These are phyloP conservation scores for Rhabdornis inornatus DNA, from an alignment of 2,113 vertebrate genomes.

Conservation along the genomic window DNA sequence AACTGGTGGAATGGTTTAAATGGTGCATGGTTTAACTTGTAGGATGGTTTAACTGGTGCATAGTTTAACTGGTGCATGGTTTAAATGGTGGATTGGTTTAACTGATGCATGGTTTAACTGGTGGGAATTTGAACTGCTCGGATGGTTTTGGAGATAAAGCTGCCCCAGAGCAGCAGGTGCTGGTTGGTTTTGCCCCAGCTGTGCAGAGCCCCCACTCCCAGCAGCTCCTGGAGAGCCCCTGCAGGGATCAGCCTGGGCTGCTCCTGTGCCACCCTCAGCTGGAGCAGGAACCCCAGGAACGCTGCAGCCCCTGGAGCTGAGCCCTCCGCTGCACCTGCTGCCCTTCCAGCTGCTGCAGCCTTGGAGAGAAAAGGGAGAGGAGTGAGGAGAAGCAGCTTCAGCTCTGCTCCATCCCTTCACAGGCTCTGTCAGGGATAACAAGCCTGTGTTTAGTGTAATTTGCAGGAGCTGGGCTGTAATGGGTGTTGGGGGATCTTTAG, in stretches of 20 bases:
- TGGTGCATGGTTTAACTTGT: not conserved
- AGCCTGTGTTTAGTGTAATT: not conserved
- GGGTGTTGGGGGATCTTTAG: constrained; percentile 35
- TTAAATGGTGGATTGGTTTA: not conserved
- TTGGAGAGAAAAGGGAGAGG: not conserved
- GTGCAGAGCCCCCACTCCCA: not conserved
- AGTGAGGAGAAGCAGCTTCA: not conserved
- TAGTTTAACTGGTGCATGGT: not conserved
- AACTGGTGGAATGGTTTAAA: not conserved
- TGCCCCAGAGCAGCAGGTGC: not conserved
- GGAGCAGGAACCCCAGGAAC: not conserved
- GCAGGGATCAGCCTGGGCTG: not conserved
- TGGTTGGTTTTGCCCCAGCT: rapidly evolving
- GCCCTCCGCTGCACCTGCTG: not conserved
- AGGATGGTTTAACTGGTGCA: not conserved
- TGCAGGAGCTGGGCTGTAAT: constrained; percentile 21
- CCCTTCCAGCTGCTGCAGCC: not conserved
- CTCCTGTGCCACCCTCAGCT: not conserved
- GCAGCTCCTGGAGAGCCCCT: not conserved
- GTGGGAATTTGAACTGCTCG: not conserved
- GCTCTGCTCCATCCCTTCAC: not conserved
- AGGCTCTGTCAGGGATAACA: constrained; percentile 4
- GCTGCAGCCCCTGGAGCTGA: not conserved
- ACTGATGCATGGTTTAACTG: not conserved
- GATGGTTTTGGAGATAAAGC: not conserved